Base-by-base conservation (phyloP, 2,888 invertebrate genomes). In the Neoaliturus tenellus region DNA sequence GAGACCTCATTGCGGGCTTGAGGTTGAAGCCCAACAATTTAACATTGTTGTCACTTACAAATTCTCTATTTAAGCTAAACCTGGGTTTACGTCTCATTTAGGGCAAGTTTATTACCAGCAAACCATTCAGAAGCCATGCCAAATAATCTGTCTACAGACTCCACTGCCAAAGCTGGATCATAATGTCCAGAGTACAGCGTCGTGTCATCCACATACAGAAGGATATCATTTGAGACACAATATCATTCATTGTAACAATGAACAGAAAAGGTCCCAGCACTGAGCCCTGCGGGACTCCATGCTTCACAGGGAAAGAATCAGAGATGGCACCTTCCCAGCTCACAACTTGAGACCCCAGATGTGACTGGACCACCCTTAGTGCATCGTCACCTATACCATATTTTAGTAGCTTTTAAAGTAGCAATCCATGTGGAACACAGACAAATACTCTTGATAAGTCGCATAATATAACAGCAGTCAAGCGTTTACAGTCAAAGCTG, bases 281-380 rank as follows among this genome's bases (percentile, higher is more conserved):
- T 12, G 71, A 71, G n/a, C 71, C 71, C n/a, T 71, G 41, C 5
- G 71, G 71, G 35, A 39, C 39, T 23, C 71, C 71, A 35, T 20
- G 23, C 25, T 20, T 71, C 2, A 41, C 41, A 5, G 4, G 20
- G 1, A 41, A 20, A 71, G 39, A 3, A 17, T 28, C 41, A 6
- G 71, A 71, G 41, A 5, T 23, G 17, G n/a, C 20, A 71, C 71
- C 71, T 23, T 4, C 14, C 71, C 35, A 71, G 39, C 41, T 23
- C 1, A 71, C 39, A 39, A 39, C 23, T 41, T 39, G 41, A 3
- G 8, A 39, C 23, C 71, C 14, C 39, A 41, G 25, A 41, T 71
- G 41, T 2, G 71, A 71, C 35, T 71, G 23, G 23, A 41, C 28
- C 25, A 71, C 71, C 23, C 23, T 71, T 39, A 71, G 71, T 20